Evolutionary conservation across 2,797 vertebrate genomes (phyloP).

Genomic region (Staurois parvus): DNA sequence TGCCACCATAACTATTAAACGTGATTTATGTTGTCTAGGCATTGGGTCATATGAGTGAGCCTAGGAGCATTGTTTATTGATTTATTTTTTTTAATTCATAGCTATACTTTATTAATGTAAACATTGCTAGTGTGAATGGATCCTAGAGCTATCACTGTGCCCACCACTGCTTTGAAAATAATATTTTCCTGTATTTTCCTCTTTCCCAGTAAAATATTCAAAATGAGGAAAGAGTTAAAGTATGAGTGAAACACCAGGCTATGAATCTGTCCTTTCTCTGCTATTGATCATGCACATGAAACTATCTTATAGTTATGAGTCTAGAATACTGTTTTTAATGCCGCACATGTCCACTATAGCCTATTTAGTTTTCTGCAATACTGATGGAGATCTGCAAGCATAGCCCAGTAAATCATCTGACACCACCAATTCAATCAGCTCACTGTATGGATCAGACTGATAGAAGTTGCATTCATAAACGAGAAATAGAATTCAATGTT

Average conservation of each 20-base stretch:
- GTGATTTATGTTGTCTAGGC: too few species aligned
- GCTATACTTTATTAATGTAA: too few species aligned
- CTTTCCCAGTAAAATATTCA: neutral
- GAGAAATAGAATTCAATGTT: conserved; percentile 23
- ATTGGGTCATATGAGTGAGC: too few species aligned
- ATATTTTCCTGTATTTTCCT: too few species aligned
- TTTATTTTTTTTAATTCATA: too few species aligned
- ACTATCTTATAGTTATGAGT: conserved; percentile 2
- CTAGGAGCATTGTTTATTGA: too few species aligned
- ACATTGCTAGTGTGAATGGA: too few species aligned
- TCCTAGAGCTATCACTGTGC: too few species aligned
- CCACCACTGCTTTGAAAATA: too few species aligned
- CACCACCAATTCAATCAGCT: conserved; percentile 50
- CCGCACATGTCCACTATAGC: conserved; percentile 33
- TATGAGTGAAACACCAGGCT: neutral
- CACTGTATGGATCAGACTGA: conserved; percentile 35
- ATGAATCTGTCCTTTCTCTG: neutral
- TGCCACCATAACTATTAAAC: too few species aligned
- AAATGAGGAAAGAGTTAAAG: neutral
- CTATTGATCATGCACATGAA: neutral
- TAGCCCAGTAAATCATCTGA: conserved; percentile 50
- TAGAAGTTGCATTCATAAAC: conserved; percentile 51
- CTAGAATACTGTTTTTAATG: conserved; percentile 21
- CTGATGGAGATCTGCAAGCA: conserved; percentile 49
- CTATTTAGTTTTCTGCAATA: conserved; percentile 30